Evolutionary conservation across 2,113 vertebrate species (phyloP).

Genomic region (Marmota monax): DNA sequence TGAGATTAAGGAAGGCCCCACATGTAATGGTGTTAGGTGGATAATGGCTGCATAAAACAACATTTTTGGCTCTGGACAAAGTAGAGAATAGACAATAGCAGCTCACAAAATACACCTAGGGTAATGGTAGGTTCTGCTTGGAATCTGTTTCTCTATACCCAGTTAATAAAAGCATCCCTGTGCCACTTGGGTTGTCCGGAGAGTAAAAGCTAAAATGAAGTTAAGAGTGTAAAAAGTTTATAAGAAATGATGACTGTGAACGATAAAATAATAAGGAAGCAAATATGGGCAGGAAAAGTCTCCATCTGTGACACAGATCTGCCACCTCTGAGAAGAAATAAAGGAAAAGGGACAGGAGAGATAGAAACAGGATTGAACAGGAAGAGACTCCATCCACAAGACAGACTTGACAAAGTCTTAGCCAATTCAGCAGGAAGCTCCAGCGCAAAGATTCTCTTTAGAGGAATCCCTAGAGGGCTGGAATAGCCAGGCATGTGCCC

Average conservation of each 20-base stretch:
- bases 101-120: neutral
- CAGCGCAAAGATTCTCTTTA: neutral
- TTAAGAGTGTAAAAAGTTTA: neutral
- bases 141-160: neutral
- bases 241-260: neutral
- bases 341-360: fast-evolving
- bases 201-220: neutral
- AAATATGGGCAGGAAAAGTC: neutral
- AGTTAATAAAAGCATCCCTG: neutral
- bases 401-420: neutral
- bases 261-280: neutral
- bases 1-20: neutral
- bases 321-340: neutral
- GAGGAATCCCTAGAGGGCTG: neutral
- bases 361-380: neutral
- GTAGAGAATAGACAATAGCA: neutral
- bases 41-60: neutral
- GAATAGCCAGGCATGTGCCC: neutral
- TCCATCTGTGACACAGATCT: neutral
- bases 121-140: neutral
- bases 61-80: neutral
- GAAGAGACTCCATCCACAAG: neutral
- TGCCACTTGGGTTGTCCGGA: neutral
- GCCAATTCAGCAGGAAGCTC: neutral
- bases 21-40: neutral